Percentiles rank a stretch among this genome's conserved stretches.
phyloP scores from a whole-genome alignment of 2,888 invertebrate species.

The Amaurobius ferox region DNA sequence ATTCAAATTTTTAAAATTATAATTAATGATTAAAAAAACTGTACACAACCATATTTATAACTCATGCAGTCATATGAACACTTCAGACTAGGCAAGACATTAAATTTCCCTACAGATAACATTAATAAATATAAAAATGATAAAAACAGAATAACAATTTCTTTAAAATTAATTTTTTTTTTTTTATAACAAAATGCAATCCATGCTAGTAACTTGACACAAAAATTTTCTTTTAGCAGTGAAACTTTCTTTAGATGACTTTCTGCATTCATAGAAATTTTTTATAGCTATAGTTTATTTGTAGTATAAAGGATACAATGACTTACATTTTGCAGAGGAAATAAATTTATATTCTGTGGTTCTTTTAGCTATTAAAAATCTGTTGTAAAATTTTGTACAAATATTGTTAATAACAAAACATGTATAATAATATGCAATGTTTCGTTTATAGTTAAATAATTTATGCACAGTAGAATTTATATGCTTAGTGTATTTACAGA shows the following conservation, averaged over 20 bases:
- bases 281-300: too few species aligned
- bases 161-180: too few species aligned
- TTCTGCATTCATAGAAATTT: background rate
- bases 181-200: background rate
- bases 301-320: too few species aligned
- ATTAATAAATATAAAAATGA: constrained; percentile 17
- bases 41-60: constrained; percentile 36
- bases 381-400: too few species aligned
- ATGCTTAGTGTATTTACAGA: too few species aligned
- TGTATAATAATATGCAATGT: too few species aligned
- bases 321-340: too few species aligned
- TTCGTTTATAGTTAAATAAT: too few species aligned
- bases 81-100: constrained; percentile 43
- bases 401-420: too few species aligned
- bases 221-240: constrained; percentile 11
- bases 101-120: constrained; percentile 19
- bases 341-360: too few species aligned
- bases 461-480: too few species aligned
- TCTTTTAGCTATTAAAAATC: too few species aligned
- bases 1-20: constrained; percentile 16
- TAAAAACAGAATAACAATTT: background rate
- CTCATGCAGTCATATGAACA: constrained; percentile 20
- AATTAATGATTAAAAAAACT: constrained; percentile 23
- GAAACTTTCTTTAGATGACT: constrained; percentile 1
- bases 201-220: background rate